Base-by-base conservation (phyloP, 2,113 vertebrate species). In the Neomonachus schauinslandi region DNA sequence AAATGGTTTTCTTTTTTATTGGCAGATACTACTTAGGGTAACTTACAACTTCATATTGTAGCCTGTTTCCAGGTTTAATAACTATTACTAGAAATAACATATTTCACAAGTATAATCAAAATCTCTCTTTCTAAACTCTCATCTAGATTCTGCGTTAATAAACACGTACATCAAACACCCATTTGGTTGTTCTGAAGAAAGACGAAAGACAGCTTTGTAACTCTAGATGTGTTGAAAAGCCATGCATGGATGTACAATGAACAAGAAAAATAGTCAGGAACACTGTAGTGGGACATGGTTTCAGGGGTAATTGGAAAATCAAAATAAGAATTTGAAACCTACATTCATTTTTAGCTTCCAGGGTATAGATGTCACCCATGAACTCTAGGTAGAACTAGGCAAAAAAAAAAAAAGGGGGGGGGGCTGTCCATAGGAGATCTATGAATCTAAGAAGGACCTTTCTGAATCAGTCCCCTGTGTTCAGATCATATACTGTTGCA, bases 41-140 rank as follows among this genome's bases (percentile, higher is more conserved):
- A 46, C 28, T 94, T 95, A 90, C 92, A 92, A 77, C 11, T 5
- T 91, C 26, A 92, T n/a, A 71, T 11, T 72, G 21, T 77, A 84
- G 16, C 14, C 21, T 55, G 7, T 10, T 92, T 91, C 69, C 53
- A 59, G 22, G 3, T 67, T 84, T 71, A 76, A 42, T 65, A 46
- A 65, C 65, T 65, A 11, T 31, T 74, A 22, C 26, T 79, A 3
- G 36, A 2, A 81, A 83, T 61, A 51, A 93, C 21, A 61, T n/a
- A 84, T 36, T 96, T 95, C 51, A 57, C 49, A 84, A 88, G 31
- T 77, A 4, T 77, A 53, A 93, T 80, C 18, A 71, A 95, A 69
- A 51, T 55, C 21, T 65, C 36, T 4, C 18, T 59, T 90, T 91
- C 24, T 46, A 79, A 85, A 61, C 6, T 82, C 42, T 76, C 74